These are phyloP conservation scores for Acrocephalus scirpaceus DNA, from an alignment of 2,797 vertebrate genomes.

Conservation along the genomic window DNA sequence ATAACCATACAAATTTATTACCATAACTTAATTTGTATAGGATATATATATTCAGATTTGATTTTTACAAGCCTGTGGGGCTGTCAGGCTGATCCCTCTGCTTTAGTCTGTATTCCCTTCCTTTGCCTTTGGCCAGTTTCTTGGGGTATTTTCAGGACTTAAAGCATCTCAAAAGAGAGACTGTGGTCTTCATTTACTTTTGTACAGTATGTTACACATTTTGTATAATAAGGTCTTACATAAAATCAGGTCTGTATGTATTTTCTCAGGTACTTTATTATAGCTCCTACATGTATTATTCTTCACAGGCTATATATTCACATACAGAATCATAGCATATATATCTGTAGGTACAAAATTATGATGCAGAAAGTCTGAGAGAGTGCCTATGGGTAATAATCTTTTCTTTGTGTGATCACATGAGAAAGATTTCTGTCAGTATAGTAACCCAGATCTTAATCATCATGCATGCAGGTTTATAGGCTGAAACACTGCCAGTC, in stretches of 20 bases:
- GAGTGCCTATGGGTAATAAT: neutral
- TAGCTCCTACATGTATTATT: neutral
- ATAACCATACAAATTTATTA: neutral
- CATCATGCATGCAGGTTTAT: fast-evolving
- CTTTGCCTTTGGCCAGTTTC: neutral
- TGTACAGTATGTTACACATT: neutral
- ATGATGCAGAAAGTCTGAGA: neutral
- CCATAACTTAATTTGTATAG: neutral
- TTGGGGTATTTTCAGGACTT: neutral
- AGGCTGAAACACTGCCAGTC: neutral
- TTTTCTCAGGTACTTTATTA: neutral
- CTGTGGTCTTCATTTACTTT: neutral
- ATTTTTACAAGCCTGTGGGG: neutral
- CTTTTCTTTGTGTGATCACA: neutral
- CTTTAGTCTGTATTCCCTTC: neutral
- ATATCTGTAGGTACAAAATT: neutral
- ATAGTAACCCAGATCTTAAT: neutral
- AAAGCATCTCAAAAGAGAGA: neutral
- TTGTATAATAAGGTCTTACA: neutral
- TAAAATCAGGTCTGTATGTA: neutral
- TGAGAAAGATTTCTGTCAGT: neutral
- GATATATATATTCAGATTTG: neutral
- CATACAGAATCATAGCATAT: neutral
- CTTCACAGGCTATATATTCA: neutral
- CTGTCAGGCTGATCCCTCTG: neutral